Evolutionary conservation across 2,888 invertebrate genomes (phyloP), one percentile per base, ranked within the genome.

Genomic region (Myopa tessellatipennis): DNA sequence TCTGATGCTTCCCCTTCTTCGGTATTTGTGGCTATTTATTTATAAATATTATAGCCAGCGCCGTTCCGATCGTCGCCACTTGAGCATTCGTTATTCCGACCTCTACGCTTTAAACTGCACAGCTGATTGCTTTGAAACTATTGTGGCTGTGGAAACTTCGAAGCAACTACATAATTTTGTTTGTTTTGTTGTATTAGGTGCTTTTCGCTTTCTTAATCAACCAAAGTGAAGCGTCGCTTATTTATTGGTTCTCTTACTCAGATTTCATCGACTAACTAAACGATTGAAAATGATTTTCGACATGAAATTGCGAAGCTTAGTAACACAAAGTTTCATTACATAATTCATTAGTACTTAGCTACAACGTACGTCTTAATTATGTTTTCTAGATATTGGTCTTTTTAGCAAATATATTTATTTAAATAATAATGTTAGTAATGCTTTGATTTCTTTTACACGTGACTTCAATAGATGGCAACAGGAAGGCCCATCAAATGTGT

Each of bases 401-500:
- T 26, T 26, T 26, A 26, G 26, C 26, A 26, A 26, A 26, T 26
- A 26, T 26, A 26, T 26, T 26, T 26, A n/a, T n/a, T 50, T 50
- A 50, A 26, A 26, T 26, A 26, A 50, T 50, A 14, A 50, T 50
- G 2, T 50, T 1, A 50, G 5, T 55, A 55, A 55, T 16, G 14
- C n/a, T 4, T 55, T 55, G 14, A 26, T 45, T 45, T 45, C 45
- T 45, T 45, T 45, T 45, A 45, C 45, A 45, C 45, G 10, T 55
- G 8, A 55, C n/a, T n/a, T 55, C 74, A 10, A 77, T 79, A 82
- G 86, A 97, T 97, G 95, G 97, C 97, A 92, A 96, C 94, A 89
- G 96, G 96, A 89, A 93, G 96, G 90, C 96, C 96, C 84, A 96
- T 96, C 88, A 96, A 96, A 90, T 96, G 96, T 91, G 96, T 96